Base-by-base conservation (phyloP, 2,888 invertebrate species). In the Tethea ocularis region DNA sequence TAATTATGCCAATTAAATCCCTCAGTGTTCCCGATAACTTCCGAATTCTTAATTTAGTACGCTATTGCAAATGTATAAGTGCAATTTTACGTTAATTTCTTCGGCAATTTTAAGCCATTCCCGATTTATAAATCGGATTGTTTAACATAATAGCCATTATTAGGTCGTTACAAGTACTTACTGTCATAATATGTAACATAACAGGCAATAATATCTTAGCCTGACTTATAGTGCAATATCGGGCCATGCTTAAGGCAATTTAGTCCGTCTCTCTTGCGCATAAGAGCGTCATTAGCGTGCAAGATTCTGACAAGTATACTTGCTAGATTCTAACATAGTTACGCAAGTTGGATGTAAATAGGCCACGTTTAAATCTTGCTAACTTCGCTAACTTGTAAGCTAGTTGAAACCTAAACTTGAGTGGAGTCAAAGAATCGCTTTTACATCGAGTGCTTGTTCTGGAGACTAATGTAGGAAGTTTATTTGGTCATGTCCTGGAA, bases 331-430 rank as follows among this genome's bases (percentile, higher is more conserved):
- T 20, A 11, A 46, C 56, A 26, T 46, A 46, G 26, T 46, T 46
- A 46, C 46, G 46, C 46, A 46, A 46, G 38, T 4, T 24, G 52
- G 15, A n/a, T 26, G n/a, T 23, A 24, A 23, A 52, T 15, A 55
- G 52, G 58, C 55, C 54, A 60, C 57, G 60, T 60, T 57, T 60
- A 53, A 60, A 51, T 57, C 55, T 57, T n/a, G 51, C 41, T 29
- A 15, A 57, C 24, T 41, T 57, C 23, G 36, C 51, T 24, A 57
- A 60, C 54, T 61, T 51, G 57, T 55, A 58, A 52, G 58, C 33
- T 20, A 54, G 33, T 54, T 54, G 22, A 33, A 33, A 54, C 36
- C 54, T 54, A 36, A 29, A 22, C 29, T 53, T 17, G 20, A 54
- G 20, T 46, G 46, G 41, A 54, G 33, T 54, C 33, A n/a, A 33